Conservation (phyloP, 2,797 vertebrate species). For the Catamblyrhynchus diadema region DNA sequence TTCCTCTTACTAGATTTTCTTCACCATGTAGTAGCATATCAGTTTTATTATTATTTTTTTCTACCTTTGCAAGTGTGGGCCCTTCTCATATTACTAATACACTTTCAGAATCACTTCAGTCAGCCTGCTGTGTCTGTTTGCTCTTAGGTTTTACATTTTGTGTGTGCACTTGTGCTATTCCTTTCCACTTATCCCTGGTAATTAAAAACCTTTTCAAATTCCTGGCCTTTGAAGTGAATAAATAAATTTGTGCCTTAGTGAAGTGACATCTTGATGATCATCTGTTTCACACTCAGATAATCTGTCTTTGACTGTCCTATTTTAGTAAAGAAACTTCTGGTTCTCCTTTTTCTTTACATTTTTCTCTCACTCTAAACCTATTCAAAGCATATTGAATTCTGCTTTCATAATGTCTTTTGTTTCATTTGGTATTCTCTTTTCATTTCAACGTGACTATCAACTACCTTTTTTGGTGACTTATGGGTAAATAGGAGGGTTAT, state of each 20-base stretch:
- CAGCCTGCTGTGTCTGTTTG: background rate
- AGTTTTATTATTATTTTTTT: background rate
- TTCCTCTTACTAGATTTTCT: background rate
- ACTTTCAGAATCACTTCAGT: background rate
- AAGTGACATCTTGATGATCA: background rate
- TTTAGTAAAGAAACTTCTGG: background rate
- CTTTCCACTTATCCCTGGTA: background rate
- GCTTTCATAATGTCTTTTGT: background rate
- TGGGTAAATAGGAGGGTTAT: background rate
- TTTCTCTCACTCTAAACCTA: background rate
- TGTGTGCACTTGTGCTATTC: background rate
- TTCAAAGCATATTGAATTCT: background rate
- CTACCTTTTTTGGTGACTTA: background rate
- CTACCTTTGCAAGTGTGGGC: fast-evolving
- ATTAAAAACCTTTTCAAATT: background rate
- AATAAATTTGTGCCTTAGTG: background rate
- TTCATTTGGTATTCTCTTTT: background rate
- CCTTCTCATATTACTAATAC: background rate
- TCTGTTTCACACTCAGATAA: background rate
- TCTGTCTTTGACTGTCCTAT: background rate
- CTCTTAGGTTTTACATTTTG: background rate
- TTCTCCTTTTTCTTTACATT: background rate
- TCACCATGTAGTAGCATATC: background rate
- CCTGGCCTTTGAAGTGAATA: background rate
- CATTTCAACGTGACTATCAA: background rate